Conservation (phyloP, 2,113 vertebrate species). For the Lepidiolamprologus cunningtoni region DNA sequence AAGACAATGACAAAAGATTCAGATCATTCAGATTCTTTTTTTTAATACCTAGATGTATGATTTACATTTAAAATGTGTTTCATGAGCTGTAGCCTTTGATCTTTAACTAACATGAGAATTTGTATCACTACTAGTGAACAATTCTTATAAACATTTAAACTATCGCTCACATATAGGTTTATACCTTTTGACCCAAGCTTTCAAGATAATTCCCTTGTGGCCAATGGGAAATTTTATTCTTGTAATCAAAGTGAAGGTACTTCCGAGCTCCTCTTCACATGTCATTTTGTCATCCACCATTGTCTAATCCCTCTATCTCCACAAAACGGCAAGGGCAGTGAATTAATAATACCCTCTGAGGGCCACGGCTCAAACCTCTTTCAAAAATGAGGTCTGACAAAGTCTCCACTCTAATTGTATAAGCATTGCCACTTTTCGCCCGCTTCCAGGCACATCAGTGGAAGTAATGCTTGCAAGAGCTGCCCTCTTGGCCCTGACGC, state of each 20-base stretch:
- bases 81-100: not conserved
- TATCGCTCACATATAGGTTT: not conserved
- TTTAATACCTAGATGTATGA: not conserved
- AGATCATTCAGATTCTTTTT: not conserved
- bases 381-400: constrained; percentile 64
- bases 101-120: not conserved
- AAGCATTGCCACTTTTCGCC: constrained; percentile 51
- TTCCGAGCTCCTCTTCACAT: constrained; percentile 9
- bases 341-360: constrained; percentile 58
- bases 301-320: constrained; percentile 45
- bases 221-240: constrained; percentile 7
- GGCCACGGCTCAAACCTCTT: constrained; percentile 52
- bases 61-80: not conserved
- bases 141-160: not conserved
- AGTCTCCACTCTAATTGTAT: constrained; percentile 60
- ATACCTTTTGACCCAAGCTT: constrained; percentile 12
- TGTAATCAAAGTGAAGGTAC: constrained; percentile 22
- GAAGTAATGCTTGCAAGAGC: constrained; percentile 44
- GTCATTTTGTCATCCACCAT: constrained; percentile 34
- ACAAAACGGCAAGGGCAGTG: constrained; percentile 12
- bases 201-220: constrained; percentile 4
- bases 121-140: not conserved
- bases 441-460: constrained; percentile 45
- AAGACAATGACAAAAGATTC: not conserved
- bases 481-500: constrained; percentile 41